Evolutionary conservation across 1,140 invertebrate species (phyloP).

Genomic region (Micrasema longulum): DNA sequence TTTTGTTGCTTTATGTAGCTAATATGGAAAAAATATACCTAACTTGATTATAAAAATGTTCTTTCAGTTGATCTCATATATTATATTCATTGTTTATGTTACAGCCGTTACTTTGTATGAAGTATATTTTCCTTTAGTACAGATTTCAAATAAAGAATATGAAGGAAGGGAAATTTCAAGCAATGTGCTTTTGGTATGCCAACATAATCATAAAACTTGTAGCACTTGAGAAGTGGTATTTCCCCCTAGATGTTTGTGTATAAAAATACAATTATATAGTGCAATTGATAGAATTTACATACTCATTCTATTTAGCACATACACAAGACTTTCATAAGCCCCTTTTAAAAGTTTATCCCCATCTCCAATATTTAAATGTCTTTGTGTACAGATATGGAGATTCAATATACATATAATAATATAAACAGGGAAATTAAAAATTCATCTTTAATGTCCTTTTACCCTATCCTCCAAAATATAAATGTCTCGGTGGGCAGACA

Average conservation of each 20-base stretch:
- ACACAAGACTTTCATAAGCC: not conserved
- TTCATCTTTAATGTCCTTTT: no score
- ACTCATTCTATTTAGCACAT: not conserved
- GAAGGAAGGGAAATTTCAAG: conserved; percentile 68
- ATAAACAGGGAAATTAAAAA: no score
- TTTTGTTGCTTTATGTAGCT: no score
- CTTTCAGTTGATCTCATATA: no score
- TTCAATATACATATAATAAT: no score
- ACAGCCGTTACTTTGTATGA: conserved; percentile 81
- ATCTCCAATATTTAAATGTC: not conserved
- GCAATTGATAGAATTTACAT: no score
- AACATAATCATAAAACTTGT: no score
- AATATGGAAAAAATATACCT: no score
- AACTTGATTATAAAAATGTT: no score
- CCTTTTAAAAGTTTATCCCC: not conserved
- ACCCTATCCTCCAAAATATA: no score
- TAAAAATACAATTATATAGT: not conserved
- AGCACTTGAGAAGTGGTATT: not conserved
- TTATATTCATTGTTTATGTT: conserved; percentile 54
- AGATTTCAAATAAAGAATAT: conserved; percentile 73
- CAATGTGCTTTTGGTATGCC: conserved; percentile 62
- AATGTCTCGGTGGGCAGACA: no score
- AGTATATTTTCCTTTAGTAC: conserved; percentile 75
- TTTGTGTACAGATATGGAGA: not conserved
- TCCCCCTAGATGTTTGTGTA: not conserved